Evolutionary conservation across 2,888 invertebrate species (phyloP).

Genomic region (Amitus sp.): DNA sequence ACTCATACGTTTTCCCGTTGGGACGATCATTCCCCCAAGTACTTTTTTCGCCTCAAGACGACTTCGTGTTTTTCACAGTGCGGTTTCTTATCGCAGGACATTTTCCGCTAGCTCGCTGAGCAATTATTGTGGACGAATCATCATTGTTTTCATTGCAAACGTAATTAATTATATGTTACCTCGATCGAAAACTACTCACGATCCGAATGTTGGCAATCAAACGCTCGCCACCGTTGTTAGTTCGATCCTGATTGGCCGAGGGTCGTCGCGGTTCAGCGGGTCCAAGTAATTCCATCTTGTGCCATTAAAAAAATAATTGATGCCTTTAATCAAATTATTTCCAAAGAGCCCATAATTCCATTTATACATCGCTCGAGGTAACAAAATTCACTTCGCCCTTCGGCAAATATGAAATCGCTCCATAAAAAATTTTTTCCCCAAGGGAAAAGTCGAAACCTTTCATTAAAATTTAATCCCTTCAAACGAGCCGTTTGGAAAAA

Average conservation of each 20-base stretch:
- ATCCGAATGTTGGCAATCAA: too few species aligned
- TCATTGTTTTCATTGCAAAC: too few species aligned
- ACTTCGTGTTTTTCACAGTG: neutral
- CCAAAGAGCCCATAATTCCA: neutral
- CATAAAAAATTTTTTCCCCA: too few species aligned
- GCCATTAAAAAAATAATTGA: neutral
- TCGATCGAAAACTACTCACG: too few species aligned
- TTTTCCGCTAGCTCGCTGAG: neutral
- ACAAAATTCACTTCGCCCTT: too few species aligned
- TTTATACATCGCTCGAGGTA: neutral
- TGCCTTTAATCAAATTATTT: constrained; percentile 9
- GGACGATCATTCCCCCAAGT: neutral
- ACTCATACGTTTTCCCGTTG: neutral
- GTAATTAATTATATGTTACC: too few species aligned
- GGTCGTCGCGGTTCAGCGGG: constrained; percentile 13
- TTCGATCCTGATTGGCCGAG: constrained; percentile 21
- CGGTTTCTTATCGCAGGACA: neutral
- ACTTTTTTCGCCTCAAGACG: neutral
- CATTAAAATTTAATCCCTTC: neutral
- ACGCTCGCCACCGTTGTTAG: constrained; percentile 30
- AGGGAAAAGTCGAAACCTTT: neutral
- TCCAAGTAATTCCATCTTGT: constrained; percentile 9
- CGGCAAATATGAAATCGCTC: too few species aligned
- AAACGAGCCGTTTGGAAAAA: too few species aligned
- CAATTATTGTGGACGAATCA: too few species aligned